phyloP scores from a whole-genome alignment of 2,797 vertebrate species.

The Moxostoma hubbsi region DNA sequence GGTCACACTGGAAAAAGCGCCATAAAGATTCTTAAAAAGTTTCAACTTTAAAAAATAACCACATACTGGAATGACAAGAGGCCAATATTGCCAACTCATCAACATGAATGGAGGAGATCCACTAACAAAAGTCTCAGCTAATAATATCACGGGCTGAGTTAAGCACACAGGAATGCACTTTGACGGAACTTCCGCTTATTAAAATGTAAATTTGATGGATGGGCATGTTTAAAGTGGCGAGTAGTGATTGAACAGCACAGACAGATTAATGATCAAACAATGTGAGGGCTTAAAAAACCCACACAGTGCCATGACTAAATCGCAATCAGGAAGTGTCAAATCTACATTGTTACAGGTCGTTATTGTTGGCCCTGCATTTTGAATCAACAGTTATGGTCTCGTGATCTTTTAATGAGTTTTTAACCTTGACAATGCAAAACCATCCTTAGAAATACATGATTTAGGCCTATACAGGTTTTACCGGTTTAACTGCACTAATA shows the following conservation, averaged over 20 bases:
- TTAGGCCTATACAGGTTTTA: conserved; percentile 72
- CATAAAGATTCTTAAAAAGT: neutral
- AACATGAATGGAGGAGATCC: neutral
- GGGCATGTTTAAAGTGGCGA: conserved; percentile 45
- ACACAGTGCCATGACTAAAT: conserved; percentile 19
- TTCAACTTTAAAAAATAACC: neutral
- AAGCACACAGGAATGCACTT: conserved; percentile 27
- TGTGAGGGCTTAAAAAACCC: neutral
- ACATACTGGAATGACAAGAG: neutral
- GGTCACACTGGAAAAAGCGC: neutral
- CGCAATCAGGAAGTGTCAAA: neutral
- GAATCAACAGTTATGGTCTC: neutral
- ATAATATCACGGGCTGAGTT: neutral
- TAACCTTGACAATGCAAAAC: conserved; percentile 21
- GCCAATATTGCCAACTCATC: neutral
- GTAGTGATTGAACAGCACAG: conserved; percentile 64
- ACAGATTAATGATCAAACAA: conserved; percentile 59
- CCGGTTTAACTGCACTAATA: conserved; percentile 73
- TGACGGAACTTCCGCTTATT: conserved; percentile 10
- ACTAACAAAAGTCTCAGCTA: neutral
- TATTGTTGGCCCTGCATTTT: neutral
- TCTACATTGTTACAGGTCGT: neutral
- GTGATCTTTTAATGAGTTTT: neutral
- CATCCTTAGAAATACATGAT: conserved; percentile 26
- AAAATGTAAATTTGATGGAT: conserved; percentile 38